These are phyloP conservation scores for Bugula neritina DNA, from an alignment of 2,888 invertebrate species.

Conservation along the genomic window DNA sequence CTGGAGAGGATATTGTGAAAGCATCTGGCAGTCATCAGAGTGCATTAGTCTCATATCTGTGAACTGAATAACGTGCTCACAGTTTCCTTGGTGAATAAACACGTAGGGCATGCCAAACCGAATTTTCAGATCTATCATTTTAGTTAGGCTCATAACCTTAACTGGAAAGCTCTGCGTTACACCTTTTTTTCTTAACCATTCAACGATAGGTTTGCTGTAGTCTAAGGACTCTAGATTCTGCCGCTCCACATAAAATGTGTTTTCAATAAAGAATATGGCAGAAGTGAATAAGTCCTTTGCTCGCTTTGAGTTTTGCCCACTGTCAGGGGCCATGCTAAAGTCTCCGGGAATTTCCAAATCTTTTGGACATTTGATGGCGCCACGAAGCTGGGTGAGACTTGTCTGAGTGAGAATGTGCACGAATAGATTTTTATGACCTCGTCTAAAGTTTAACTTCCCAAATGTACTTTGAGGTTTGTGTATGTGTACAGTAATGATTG, in stretches of 20 bases:
- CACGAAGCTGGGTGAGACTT: not conserved
- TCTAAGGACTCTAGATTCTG: not conserved
- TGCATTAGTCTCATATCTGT: conserved; percentile 63
- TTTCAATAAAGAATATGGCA: conserved; percentile 18
- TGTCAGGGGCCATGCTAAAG: conserved; percentile 4
- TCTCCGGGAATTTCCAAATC: conserved; percentile 27
- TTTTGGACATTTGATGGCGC: conserved; percentile 3
- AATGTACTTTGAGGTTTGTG: not conserved
- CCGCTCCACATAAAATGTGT: conserved; percentile 4
- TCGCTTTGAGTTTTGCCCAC: not conserved
- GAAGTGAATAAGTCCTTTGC: conserved; percentile 10
- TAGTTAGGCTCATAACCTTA: conserved; percentile 40
- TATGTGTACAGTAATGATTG: not conserved
- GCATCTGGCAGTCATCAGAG: conserved; percentile 14
- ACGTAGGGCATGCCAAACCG: conserved; percentile 67
- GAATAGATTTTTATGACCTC: too few relatives aligned
- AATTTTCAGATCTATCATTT: conserved; percentile 43
- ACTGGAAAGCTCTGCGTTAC: not conserved
- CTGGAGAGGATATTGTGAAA: conserved; percentile 8
- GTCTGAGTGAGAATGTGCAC: not conserved
- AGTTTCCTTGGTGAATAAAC: conserved; percentile 83
- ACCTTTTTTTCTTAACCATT: conserved; percentile 19
- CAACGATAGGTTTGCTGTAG: conserved; percentile 20
- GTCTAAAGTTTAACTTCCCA: not conserved
- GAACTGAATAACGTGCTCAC: conserved; percentile 82